Conservation (phyloP, 2,888 invertebrate species). For the Polymixis flavicincta region DNA sequence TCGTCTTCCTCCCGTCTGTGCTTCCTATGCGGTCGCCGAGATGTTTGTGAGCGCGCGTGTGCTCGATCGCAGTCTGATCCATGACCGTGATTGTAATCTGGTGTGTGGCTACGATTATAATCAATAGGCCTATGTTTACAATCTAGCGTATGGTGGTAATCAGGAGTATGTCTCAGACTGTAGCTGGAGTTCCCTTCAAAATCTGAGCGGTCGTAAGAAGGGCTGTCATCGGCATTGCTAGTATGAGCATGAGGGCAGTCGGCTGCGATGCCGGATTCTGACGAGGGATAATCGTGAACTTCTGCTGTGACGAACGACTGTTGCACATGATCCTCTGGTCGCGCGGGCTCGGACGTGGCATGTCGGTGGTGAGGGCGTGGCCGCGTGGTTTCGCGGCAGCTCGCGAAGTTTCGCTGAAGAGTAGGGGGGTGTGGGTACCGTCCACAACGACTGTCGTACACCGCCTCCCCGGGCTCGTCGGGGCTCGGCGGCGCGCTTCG, state of each 20-base stretch:
- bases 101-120: slow-evolving; percentile 86
- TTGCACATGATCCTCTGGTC: slow-evolving; percentile 86
- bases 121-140: slow-evolving; percentile 85
- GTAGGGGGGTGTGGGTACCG: slow-evolving; percentile 91
- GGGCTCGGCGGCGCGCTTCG: slow-evolving; percentile 91
- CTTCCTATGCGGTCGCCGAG: slow-evolving; percentile 82
- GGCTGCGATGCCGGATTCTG: slow-evolving; percentile 89
- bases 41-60: slow-evolving; percentile 83
- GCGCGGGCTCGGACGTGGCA: slow-evolving; percentile 86
- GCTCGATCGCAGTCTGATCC: slow-evolving; percentile 83
- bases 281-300: slow-evolving; percentile 90
- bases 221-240: slow-evolving; percentile 87
- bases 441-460: slow-evolving; percentile 94
- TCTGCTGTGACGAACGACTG: slow-evolving; percentile 82
- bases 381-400: slow-evolving; percentile 84
- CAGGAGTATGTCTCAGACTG: slow-evolving; percentile 83
- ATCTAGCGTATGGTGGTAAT: slow-evolving; percentile 85
- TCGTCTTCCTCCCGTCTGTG: slow-evolving; percentile 86
- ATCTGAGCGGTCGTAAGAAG: slow-evolving; percentile 87
- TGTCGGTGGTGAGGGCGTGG: slow-evolving; percentile 86
- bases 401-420: slow-evolving; percentile 86
- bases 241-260: slow-evolving; percentile 88
- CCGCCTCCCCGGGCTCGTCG: slow-evolving; percentile 90
- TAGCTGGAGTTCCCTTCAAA: slow-evolving; percentile 87
- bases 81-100: slow-evolving; percentile 85